phyloP scores from a whole-genome alignment of 2,113 vertebrate genomes.

The Malurus melanocephalus region DNA sequence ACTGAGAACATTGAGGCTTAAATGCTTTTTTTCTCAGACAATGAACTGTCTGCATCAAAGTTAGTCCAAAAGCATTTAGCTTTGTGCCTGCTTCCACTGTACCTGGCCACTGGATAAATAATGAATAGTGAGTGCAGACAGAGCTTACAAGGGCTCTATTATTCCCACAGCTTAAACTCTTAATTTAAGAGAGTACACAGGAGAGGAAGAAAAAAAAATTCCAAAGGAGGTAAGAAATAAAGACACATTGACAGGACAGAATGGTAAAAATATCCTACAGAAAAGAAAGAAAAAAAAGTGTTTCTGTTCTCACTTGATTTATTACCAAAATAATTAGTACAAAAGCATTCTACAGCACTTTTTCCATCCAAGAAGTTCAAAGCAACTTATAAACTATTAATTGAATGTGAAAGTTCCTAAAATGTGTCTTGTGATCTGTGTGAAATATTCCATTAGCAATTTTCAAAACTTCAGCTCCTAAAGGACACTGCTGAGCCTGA shows the following conservation, averaged over 20 bases:
- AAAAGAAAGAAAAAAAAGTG: background rate
- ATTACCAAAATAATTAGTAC: background rate
- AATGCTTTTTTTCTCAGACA: constrained; percentile 49
- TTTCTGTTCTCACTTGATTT: background rate
- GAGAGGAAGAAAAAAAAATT: background rate
- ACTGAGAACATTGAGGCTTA: constrained; percentile 50
- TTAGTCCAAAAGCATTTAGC: constrained; percentile 37
- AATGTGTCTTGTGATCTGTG: background rate
- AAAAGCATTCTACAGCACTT: background rate
- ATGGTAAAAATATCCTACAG: background rate
- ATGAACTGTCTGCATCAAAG: constrained; percentile 50
- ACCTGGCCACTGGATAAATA: constrained; percentile 50
- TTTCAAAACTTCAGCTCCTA: background rate
- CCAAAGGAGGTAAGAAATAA: constrained; percentile 14
- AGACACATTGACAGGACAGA: background rate
- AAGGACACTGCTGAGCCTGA: background rate
- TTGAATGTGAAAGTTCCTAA: background rate
- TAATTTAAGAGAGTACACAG: constrained; percentile 34
- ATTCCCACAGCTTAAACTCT: constrained; percentile 18
- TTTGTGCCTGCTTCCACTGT: constrained; percentile 11
- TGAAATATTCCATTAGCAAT: background rate
- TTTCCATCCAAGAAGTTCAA: background rate
- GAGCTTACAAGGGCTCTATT: constrained; percentile 23
- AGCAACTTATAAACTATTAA: background rate
- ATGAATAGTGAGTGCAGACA: constrained; percentile 36